Base-by-base conservation (phyloP, 1,140 invertebrate genomes). In the Hyles euphorbiae region DNA sequence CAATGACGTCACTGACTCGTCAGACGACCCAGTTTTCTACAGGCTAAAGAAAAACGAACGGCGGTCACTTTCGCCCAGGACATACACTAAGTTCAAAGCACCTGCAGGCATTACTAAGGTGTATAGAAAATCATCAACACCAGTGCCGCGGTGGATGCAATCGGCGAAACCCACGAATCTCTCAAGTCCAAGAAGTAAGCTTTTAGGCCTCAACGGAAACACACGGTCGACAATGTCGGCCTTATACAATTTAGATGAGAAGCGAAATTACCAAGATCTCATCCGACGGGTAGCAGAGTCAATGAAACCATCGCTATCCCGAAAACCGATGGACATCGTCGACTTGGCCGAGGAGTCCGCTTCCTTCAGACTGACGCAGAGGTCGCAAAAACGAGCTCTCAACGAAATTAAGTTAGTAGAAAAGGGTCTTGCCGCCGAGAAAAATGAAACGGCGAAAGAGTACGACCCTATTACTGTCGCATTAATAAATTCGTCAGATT, bases 161-260 rank as follows among this genome's bases (percentile, higher is more conserved):
- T n/a, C 65, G 11, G 50, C 62, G 9, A 78, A 72, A 53, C 22
- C 63, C 1, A 61, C 67, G 34, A 81, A 74, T 63, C 61, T 73
- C 53, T 66, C 69, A 22, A 53, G 53, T 11, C 53, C 48, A 51
- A 74, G 70, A 65, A 84, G 61, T 69, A 76, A 70, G 67, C 68
- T 70, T 48, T 58, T 69, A 63, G 77, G 74, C 50, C 32, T 71
- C 5, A 88, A 87, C 60, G 81, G 84, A 22, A 84, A 78, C 58
- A 60, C 67, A 45, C 74, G 73, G 56, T 68, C 79, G 12, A 82
- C 82, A 47, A 55, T 89, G 47, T 79, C 76, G n/a, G 81, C 86
- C 76, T 75, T 87, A 54, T 88, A 89, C 58, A 87, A 88, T 69
- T 74, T 90, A 65, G 83, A 89, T 64, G 87, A 89, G 61, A 90